Evolutionary conservation across 2,113 vertebrate species (phyloP).

Genomic region (Tragelaphus buxtoni): DNA sequence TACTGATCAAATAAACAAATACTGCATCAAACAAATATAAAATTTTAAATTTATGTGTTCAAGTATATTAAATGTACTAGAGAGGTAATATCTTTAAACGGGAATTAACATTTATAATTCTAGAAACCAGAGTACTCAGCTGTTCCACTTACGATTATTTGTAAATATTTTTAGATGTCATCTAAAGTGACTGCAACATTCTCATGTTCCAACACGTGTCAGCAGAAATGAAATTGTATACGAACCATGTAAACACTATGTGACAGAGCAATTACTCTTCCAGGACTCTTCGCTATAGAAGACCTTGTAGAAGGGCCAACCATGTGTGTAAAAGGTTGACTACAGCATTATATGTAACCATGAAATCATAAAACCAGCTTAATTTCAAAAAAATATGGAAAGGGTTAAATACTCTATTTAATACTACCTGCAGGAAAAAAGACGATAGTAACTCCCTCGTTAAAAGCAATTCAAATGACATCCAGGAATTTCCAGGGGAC

Average conservation of each 20-base stretch:
- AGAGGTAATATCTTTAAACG: neutral
- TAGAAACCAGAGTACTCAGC: neutral
- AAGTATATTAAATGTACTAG: neutral
- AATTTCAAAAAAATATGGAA: neutral
- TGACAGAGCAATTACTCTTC: neutral
- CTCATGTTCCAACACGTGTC: neutral
- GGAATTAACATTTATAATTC: neutral
- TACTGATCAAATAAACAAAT: neutral
- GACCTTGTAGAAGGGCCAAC: neutral
- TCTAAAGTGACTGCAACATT: neutral
- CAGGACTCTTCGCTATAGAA: neutral
- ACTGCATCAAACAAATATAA: neutral
- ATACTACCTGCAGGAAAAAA: neutral
- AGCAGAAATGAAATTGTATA: neutral
- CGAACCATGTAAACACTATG: neutral
- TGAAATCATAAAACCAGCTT: neutral
- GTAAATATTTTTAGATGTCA: neutral
- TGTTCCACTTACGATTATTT: neutral
- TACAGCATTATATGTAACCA: neutral
- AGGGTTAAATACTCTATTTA: neutral
- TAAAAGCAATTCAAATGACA: neutral
- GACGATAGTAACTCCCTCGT: neutral
- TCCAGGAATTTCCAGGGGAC: neutral
- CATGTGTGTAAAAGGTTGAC: too few relatives aligned
- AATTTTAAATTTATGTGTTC: neutral